Evolutionary conservation across 2,888 invertebrate species (phyloP), one percentile per base, ranked within the genome.

Genomic region (Tetragonula carbonaria): DNA sequence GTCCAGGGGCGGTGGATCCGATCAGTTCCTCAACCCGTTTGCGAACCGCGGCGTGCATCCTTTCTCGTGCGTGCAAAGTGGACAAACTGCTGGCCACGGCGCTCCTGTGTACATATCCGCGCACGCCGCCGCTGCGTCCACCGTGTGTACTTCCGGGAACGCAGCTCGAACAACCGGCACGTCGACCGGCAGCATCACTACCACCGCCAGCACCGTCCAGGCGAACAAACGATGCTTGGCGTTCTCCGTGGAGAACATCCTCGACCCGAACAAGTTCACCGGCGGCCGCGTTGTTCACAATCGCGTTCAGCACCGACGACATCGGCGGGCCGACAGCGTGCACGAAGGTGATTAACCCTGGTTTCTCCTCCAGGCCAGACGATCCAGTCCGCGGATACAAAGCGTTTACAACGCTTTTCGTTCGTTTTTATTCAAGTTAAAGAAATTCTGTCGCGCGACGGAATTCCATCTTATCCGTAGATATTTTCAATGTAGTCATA

Each of bases 231-330:
- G 97, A 90, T 96, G 96, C 89, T 96, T 98, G 86, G 97, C 98
- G 28, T 98, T 98, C 95, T 98, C 98, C 8, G 98, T 98, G 38
- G 98, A 98, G 95, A 98, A 98, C 93, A 98, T 98, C 87, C 95
- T 98, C 89, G 98, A 98, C 95, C 98, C 98, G 5, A 98, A 97
- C 91, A 98, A 98, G 95, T 98, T 98, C 94, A 98, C 98, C 50
- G 98, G 98, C 53, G 93, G 94, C 77, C 88, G 94, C 62, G 86
- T 93, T 78, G 85, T 93, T 33, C 92, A 91, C 75, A 91, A 88
- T 67, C 89, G 92, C 62, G 79, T 92, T 72, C 90, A 91, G 77
- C 92, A 91, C 86, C 90, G 93, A 67, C 92, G 93, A 68, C 92
- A 92, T 85, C 91, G 92, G 68, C 91, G 89, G 66, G 89, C 92